phyloP scores from a whole-genome alignment of 2,888 invertebrate species.

The Drosophila kambysellisi region DNA sequence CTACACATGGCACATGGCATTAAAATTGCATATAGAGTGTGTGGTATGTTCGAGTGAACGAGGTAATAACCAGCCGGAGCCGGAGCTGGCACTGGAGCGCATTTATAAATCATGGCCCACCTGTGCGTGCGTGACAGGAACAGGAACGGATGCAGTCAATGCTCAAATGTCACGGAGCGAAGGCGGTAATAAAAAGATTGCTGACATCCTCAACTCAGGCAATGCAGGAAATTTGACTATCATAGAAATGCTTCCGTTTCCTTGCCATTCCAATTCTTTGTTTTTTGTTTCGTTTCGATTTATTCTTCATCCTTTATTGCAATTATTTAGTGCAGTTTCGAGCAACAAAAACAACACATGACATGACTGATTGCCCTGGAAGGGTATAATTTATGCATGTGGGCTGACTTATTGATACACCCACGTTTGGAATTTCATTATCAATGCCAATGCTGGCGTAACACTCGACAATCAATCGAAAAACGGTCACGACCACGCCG shows the following conservation, averaged over 20 bases:
- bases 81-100: constrained; percentile 1
- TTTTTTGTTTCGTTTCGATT: neutral
- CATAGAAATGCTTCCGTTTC: constrained; percentile 28
- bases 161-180: constrained; percentile 43
- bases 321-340: constrained; percentile 45
- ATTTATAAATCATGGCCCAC: constrained; percentile 58
- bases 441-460: constrained; percentile 70
- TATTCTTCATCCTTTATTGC: constrained; percentile 27
- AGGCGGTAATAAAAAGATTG: constrained; percentile 37
- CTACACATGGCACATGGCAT: constrained; percentile 12
- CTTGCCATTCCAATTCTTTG: constrained; percentile 29
- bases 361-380: constrained; percentile 71
- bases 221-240: constrained; percentile 29
- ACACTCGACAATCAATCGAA: constrained; percentile 12
- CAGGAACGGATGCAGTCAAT: constrained; percentile 51
- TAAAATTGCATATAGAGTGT: constrained; percentile 6
- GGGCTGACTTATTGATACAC: constrained; percentile 60
- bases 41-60: constrained; percentile 3
- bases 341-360: constrained; percentile 30
- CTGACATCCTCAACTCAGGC: constrained; percentile 31
- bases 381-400: constrained; percentile 66
- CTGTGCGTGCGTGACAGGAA: constrained; percentile 50
- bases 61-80: constrained; percentile 36
- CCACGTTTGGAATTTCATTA: constrained; percentile 70
- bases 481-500: constrained; percentile 20